phyloP scores from a whole-genome alignment of 2,113 vertebrate genomes.

The Rhineura floridana region DNA sequence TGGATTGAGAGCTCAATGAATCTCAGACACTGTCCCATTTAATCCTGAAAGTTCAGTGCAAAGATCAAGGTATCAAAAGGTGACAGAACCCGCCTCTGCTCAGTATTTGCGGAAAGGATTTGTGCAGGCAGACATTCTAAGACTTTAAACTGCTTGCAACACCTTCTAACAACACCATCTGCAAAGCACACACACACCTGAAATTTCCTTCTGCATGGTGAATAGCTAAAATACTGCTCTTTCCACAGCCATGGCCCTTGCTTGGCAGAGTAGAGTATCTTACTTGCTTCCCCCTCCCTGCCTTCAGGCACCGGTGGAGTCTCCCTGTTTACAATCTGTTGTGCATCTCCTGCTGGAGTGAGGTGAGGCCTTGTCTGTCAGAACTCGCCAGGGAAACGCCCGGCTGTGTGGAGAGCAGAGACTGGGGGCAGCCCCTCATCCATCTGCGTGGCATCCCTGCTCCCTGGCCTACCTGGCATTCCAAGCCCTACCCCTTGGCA shows the following conservation, averaged over 20 bases:
- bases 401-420: not conserved
- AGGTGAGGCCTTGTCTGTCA: constrained; percentile 60
- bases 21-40: not conserved
- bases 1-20: not conserved
- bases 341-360: constrained; percentile 69
- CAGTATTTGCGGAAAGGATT: not conserved
- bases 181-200: not conserved
- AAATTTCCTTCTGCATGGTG: not conserved
- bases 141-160: not conserved
- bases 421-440: constrained; percentile 28
- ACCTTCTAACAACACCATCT: not conserved
- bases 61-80: not conserved
- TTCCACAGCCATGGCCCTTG: not conserved
- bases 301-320: constrained; percentile 65
- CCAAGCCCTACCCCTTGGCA: constrained; percentile 27
- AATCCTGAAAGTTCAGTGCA: not conserved
- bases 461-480: constrained; percentile 26
- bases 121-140: not conserved
- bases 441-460: constrained; percentile 16
- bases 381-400: constrained; percentile 37
- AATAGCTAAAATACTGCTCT: not conserved
- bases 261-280: constrained; percentile 33
- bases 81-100: not conserved
- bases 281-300: constrained; percentile 53
- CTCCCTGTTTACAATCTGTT: constrained; percentile 75